Conservation (phyloP, 2,888 invertebrate genomes). For the Agrotis exclamationis region DNA sequence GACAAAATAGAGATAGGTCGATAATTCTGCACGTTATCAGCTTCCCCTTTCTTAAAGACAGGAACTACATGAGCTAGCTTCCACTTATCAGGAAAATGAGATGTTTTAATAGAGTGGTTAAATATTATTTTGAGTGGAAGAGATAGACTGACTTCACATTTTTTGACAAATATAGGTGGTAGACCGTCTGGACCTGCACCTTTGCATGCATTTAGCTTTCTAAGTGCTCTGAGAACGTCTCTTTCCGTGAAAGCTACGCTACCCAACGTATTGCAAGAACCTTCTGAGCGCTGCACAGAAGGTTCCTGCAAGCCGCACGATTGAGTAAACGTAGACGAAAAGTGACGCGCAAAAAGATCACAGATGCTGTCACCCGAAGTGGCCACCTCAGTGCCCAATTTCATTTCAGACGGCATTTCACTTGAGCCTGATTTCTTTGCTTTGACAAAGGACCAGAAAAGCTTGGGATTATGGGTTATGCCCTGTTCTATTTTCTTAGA, state of each 20-base stretch:
- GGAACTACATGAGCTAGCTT: too few relatives aligned
- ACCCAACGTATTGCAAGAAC: not conserved
- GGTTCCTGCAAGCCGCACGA: not conserved
- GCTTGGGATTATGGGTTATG: not conserved
- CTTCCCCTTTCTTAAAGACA: too few relatives aligned
- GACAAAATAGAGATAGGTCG: too few relatives aligned
- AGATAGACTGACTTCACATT: not conserved
- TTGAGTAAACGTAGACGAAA: not conserved
- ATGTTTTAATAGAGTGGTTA: not conserved
- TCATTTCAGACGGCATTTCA: not conserved
- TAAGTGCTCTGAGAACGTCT: conserved; percentile 4
- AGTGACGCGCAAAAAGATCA: conserved; percentile 3
- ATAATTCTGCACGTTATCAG: too few relatives aligned
- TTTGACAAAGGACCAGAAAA: conserved; percentile 2
- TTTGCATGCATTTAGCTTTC: not conserved
- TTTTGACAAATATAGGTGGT: conserved; percentile 1
- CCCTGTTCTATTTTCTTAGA: not conserved
- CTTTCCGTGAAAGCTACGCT: not conserved
- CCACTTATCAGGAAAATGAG: too few relatives aligned
- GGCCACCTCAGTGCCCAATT: not conserved
- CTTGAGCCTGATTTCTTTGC: not conserved
- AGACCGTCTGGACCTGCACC: not conserved
- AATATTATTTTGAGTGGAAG: not conserved
- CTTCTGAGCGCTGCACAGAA: not conserved
- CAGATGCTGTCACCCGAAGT: not conserved